Conservation (phyloP, 2,888 invertebrate species). For the Acanthosoma haemorrhoidale region DNA sequence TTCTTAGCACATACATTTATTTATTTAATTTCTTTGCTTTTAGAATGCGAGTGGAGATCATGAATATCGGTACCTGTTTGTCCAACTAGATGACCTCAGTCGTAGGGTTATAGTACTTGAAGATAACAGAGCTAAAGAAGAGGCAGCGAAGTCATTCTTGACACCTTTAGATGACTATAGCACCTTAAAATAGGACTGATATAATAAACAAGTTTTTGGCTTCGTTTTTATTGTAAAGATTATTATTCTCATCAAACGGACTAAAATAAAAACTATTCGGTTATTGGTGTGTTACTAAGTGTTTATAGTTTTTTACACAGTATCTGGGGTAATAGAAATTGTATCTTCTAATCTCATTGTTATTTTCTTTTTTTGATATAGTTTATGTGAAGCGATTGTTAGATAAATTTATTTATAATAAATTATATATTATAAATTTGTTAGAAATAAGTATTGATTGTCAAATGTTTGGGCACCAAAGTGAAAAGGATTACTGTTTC, state of each 20-base stretch:
- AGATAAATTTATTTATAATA: too few species aligned
- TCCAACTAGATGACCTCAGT: slow-evolving; percentile 74
- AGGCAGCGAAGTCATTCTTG: slow-evolving; percentile 3
- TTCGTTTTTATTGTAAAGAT: background rate
- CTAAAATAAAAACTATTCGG: background rate
- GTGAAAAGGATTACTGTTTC: too few species aligned
- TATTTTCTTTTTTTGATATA: too few species aligned
- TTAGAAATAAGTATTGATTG: too few species aligned
- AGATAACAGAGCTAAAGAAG: slow-evolving; percentile 54
- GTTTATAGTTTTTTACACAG: background rate
- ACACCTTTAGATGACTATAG: slow-evolving; percentile 15
- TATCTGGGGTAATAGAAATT: too few species aligned
- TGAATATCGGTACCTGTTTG: slow-evolving; percentile 75
- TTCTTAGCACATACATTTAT: too few species aligned
- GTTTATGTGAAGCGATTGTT: too few species aligned
- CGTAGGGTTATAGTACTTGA: slow-evolving; percentile 70
- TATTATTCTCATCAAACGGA: background rate
- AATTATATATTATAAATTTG: too few species aligned
- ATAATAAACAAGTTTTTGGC: background rate
- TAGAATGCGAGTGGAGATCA: slow-evolving; percentile 72
- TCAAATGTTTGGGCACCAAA: too few species aligned
- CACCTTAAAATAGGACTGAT: slow-evolving; percentile 1
- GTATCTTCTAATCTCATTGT: too few species aligned
- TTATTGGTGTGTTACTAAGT: background rate
- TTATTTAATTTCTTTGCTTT: slow-evolving; percentile 47